Evolutionary conservation across 2,113 vertebrate species (phyloP).

Genomic region (Dendropsophus ebraccatus): DNA sequence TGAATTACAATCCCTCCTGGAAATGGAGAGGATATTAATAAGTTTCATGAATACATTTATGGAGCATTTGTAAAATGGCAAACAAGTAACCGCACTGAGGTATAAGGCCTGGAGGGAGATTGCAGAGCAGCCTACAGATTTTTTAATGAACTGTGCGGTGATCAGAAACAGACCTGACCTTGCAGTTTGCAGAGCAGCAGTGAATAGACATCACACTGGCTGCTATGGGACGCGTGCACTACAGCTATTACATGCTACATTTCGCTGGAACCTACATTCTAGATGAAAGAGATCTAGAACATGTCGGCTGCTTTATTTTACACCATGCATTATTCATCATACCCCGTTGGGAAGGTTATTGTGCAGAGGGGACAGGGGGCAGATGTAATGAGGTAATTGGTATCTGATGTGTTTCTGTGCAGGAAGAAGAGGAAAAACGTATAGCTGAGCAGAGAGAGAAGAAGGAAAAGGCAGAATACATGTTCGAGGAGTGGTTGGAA

Average conservation of each 20-base stretch:
- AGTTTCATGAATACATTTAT: slow-evolving; percentile 46
- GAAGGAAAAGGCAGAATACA: slow-evolving; percentile 79
- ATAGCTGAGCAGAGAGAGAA: slow-evolving; percentile 82
- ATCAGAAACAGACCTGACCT: slow-evolving; percentile 38
- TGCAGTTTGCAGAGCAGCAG: slow-evolving; percentile 8
- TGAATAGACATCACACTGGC: background rate
- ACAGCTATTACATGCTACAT: background rate
- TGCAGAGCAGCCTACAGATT: slow-evolving; percentile 10
- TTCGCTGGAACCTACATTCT: background rate
- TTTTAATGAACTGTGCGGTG: slow-evolving; percentile 36
- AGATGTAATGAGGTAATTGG: slow-evolving; percentile 4
- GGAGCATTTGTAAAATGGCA: slow-evolving; percentile 48
- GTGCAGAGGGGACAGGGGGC: background rate
- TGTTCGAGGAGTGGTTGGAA: slow-evolving; percentile 88
- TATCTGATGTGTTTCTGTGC: slow-evolving; percentile 55
- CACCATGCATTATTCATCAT: background rate
- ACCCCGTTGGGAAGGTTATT: background rate
- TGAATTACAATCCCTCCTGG: slow-evolving; percentile 32
- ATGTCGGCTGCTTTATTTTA: background rate
- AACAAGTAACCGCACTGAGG: slow-evolving; percentile 14
- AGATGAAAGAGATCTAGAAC: background rate
- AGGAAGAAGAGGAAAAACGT: slow-evolving; percentile 82
- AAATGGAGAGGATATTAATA: slow-evolving; percentile 49
- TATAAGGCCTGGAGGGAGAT: slow-evolving; percentile 17
- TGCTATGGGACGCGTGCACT: background rate